Evolutionary conservation across 2,888 invertebrate species (phyloP), one percentile per base, ranked within the genome.

Genomic region (Formica aserva): DNA sequence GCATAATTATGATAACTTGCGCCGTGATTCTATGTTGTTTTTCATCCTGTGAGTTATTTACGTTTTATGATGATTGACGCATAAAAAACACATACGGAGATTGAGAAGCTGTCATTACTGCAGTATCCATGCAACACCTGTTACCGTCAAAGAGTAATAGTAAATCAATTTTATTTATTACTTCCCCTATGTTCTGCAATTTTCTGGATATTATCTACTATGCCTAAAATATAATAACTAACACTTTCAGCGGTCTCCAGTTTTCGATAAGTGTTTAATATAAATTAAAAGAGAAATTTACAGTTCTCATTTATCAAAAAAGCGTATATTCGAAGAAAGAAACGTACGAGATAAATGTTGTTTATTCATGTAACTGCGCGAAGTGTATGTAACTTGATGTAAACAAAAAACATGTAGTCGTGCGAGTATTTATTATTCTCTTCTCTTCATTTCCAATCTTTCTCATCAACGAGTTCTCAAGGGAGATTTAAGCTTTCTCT

Each of bases 1-100:
- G 60, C 57, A 80, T 78, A 78, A 78, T 80, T 80, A 35, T 57
- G 35, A 62, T 71, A 80, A 80, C 78, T 60, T 72, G 60, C 60
- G 26, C 45, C 69, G 32, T 22, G 71, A 60, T 71, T 41, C 26
- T 45, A 45, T 55, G 60, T 45, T 71, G 18, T 32, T 57, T 78
- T 71, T 71, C 26, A 57, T 55, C 13, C 38, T 48, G 11, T 15
- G 63, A 32, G 55, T 57, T 80, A 80, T 80, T 71, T 35, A 26
- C 35, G 22, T 71, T 78, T 80, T 72, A 48, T 45, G 57, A 60
- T 78, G 71, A 71, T 80, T 71, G 52, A 60, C 22, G 22, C 45
- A 9, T 6, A 18, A 18, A 60, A 67, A 45, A 57, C 11, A 9
- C 15, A 18, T 26, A 48, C n/a, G 22, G 48, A 32, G 69, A 52